Evolutionary conservation across 37 sponge, comb jelly and placozoan species (phyloP).

Genomic region (Halisarca cf. caerulea): DNA sequence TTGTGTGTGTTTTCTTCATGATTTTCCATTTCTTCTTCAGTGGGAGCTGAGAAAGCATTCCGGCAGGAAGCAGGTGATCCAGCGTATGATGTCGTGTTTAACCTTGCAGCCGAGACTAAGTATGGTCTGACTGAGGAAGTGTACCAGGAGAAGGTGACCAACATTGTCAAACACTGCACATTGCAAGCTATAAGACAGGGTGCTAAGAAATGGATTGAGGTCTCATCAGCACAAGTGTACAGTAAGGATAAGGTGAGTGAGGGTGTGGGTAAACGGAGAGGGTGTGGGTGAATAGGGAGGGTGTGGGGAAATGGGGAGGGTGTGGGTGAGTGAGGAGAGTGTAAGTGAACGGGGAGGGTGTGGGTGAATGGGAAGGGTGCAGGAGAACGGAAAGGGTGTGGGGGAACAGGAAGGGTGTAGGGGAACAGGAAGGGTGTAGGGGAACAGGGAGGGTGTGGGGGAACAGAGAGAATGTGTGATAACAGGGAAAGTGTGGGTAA

Average conservation of each 20-base stretch:
- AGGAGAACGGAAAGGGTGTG: not conserved
- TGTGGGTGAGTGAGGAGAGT: not conserved
- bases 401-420: not conserved
- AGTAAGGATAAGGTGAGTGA: constrained; percentile 69
- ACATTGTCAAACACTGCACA: constrained; percentile 81
- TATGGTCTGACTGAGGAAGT: constrained; percentile 85
- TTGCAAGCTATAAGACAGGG: constrained; percentile 55
- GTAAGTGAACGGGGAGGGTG: too few species aligned
- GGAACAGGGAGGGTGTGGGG: not conserved
- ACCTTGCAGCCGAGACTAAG: constrained; percentile 94
- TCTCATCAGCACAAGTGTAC: constrained; percentile 93
- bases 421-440: not conserved
- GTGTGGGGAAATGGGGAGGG: not conserved
- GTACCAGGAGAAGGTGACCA: constrained; percentile 87
- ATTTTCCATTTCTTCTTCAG: too few species aligned
- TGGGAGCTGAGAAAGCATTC: constrained; percentile 71
- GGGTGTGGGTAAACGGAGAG: not conserved
- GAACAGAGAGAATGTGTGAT: not conserved
- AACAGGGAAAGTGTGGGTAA: not conserved
- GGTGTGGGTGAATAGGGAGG: not conserved
- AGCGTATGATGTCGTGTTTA: constrained; percentile 79
- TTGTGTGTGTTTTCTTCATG: too few species aligned
- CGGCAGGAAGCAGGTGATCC: constrained; percentile 39
- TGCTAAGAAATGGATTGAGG: constrained; percentile 79
- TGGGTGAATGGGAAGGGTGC: not conserved